Base-by-base conservation (phyloP, 2,888 invertebrate species). In the Caenorhabditis sp. region DNA sequence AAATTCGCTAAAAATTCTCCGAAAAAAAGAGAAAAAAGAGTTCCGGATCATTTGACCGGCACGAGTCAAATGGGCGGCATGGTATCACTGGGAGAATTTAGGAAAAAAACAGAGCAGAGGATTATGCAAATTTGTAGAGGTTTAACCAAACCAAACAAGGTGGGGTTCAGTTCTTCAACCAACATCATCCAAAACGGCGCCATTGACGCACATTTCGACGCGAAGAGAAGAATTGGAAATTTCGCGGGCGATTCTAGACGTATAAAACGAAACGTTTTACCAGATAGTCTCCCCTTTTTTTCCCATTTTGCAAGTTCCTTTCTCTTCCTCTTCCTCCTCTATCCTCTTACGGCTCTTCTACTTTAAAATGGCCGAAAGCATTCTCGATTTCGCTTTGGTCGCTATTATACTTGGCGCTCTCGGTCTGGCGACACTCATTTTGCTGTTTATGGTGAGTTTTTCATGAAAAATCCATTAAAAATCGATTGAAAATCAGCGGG, bases 241-340 rank as follows among this genome's bases (percentile, higher is more conserved):
- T 40, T 40, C 47, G 32, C 32, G 32, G 4, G 5, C 15, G 32
- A 44, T 35, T 24, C 9, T 28, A 55, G 22, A n/a, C 62, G 72
- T 72, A 74, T 74, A 74, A 74, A 74, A 74, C 72, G 64, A 65
- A 55, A 65, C 56, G 72, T 74, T 74, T 74, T 74, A n/a, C n/a
- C n/a, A n/a, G n/a, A n/a, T n/a, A n/a, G n/a, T n/a, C n/a, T n/a
- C n/a, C n/a, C n/a, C n/a, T n/a, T n/a, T n/a, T n/a, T n/a, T n/a
- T n/a, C n/a, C n/a, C n/a, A n/a, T n/a, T n/a, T n/a, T n/a, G n/a
- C n/a, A n/a, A n/a, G n/a, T n/a, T n/a, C n/a, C n/a, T n/a, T n/a
- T n/a, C n/a, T n/a, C n/a, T n/a, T n/a, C n/a, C n/a, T n/a, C n/a
- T n/a, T n/a, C n/a, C n/a, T n/a, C n/a, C n/a, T n/a, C n/a, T n/a